Evolutionary conservation across 1,140 invertebrate genomes (phyloP).

Genomic region (Listronotus bonariensis): DNA sequence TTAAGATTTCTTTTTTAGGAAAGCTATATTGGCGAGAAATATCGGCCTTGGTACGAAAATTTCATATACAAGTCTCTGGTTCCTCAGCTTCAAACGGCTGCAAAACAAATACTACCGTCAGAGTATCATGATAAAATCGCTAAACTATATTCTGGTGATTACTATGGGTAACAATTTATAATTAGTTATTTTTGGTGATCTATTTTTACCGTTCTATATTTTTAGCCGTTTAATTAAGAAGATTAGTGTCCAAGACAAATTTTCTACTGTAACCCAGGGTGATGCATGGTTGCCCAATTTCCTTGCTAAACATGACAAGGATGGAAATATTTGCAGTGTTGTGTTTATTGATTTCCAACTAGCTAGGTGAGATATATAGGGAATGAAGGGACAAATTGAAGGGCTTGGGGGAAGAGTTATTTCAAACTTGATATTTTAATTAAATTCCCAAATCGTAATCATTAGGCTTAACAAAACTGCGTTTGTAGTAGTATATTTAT

Average conservation of each 20-base stretch:
- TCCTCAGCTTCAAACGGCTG: conserved; percentile 64
- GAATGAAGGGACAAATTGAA: not conserved
- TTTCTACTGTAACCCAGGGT: conserved; percentile 68
- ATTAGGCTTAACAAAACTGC: no score
- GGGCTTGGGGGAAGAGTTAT: conserved; percentile 4
- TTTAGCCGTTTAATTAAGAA: no score
- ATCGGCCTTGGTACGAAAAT: conserved; percentile 66
- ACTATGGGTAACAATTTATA: conserved; percentile 51
- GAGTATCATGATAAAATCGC: conserved; percentile 63
- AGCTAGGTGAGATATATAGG: conserved; percentile 54
- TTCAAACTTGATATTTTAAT: not conserved
- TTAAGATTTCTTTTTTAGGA: conserved; percentile 51
- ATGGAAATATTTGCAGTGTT: conserved; percentile 44
- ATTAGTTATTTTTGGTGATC: no score
- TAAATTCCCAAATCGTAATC: not conserved
- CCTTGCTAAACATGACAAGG: conserved; percentile 60
- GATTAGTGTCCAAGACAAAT: conserved; percentile 35
- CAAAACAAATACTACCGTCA: conserved; percentile 65
- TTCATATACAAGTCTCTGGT: conserved; percentile 62
- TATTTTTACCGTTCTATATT: no score
- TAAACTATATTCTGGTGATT: conserved; percentile 59
- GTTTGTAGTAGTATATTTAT: no score
- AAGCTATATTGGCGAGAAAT: conserved; percentile 63
- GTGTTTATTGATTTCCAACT: conserved; percentile 75
- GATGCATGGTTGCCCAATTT: conserved; percentile 79